Base-by-base conservation (phyloP, 1,140 invertebrate species). In the Drosophila sucinea region DNA sequence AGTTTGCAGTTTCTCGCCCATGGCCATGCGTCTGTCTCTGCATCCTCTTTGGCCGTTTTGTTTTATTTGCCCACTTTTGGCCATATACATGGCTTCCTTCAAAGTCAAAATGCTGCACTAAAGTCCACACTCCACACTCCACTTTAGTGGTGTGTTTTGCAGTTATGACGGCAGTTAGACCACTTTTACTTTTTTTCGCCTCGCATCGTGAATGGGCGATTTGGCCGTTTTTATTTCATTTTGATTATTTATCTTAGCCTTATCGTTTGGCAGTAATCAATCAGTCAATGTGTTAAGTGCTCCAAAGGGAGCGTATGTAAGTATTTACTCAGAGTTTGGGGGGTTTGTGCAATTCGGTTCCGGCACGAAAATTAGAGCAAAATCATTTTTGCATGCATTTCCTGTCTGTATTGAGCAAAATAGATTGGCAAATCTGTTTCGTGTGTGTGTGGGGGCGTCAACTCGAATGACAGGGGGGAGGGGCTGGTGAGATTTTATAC, bases 101-200 rank as follows among this genome's bases (percentile, higher is more conserved):
- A 58, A 58, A 58, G 56, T 58, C 56, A 58, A 8, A 57, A 33
- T 4, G 2, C 44, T 51, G 1, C 44, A 27, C 23, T 51, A 8
- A 23, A 51, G 1, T 23, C 11, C n/a, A 44, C 23, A 4, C 23
- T 51, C 25, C 27, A 27, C 23, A 51, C 44, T 27, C 23, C 3
- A 27, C 25, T 51, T 27, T 23, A 47, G 5, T 4, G 3, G 33
- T 35, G 33, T 47, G 17, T 47, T 47, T 23, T 51, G 44, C 23
- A 51, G 44, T 58, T 58, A 58, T 58, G 56, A 58, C 56, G 56
- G 56, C 60, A 62, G 60, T 62, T 62, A 38, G 35, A 62, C 60
- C 60, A 62, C 60, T 62, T 62, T 62, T 62, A 62, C 60, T 62
- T 62, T 62, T 61, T 10, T 27, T 23, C 11, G 7, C 10, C 29